A percentile compares a stretch with the other conserved stretches of the same genome.
Evolutionary conservation across 2,797 vertebrate genomes (phyloP).

Genomic region (Morus bassanus): DNA sequence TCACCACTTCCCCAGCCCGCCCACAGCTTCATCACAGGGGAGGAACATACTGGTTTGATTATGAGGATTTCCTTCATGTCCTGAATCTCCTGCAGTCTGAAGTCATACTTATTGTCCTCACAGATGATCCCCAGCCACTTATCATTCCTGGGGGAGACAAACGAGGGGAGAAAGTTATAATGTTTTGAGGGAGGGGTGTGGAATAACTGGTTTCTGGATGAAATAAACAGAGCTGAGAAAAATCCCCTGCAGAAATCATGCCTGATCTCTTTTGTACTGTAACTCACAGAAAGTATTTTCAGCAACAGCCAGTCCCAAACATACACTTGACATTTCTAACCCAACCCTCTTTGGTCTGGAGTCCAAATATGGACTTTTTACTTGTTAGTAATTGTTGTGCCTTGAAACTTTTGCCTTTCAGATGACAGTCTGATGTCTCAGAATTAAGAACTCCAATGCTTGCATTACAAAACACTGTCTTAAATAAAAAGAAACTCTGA

Average conservation of each 20-base stretch:
- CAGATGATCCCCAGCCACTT: constrained; percentile 58
- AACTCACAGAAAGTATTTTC: background rate
- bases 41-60: background rate
- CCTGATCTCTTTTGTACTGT: background rate
- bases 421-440: background rate
- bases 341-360: background rate
- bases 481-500: background rate
- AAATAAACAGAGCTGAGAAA: background rate
- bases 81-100: constrained; percentile 67
- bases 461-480: background rate
- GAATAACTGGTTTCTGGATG: background rate
- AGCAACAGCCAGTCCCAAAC: background rate
- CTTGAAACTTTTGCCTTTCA: background rate
- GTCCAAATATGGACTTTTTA: background rate
- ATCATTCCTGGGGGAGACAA: constrained; percentile 50
- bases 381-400: background rate
- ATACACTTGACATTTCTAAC: background rate
- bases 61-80: constrained; percentile 6
- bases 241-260: background rate
- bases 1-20: background rate
- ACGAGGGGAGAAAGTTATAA: background rate
- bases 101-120: constrained; percentile 71
- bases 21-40: background rate
- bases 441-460: background rate
- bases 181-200: background rate